Base-by-base conservation (phyloP, 2,888 invertebrate genomes). In the Shargacucullia verbasci region DNA sequence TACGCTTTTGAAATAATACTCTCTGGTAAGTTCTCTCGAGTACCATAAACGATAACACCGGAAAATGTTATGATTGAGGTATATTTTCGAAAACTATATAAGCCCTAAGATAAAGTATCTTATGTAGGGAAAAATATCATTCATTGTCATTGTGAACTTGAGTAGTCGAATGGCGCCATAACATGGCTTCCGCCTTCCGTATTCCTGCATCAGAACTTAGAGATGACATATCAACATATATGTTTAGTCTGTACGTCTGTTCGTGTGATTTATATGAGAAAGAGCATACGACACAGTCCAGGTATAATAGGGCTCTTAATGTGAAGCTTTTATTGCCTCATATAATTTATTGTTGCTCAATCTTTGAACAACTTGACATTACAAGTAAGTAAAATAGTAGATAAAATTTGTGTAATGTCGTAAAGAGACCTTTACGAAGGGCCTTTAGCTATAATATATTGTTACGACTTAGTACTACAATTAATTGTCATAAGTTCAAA, bases 361-460 rank as follows among this genome's bases (percentile, higher is more conserved):
- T 39, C 66, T 46, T 34, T 25, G 13, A 12, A 15, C 14, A 48
- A 38, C 41, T 46, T 46, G 50, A 41, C 41, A 49, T 53, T 50
- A 44, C 46, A 46, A 29, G 7, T 29, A 29, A 29, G 7, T 29
- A 6, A 29, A 29, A 29, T 7, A 9, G 29, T 9, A 29, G 29
- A 7, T 27, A 27, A 31, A 10, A 35, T 43, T 14, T 46, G 54
- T 38, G 43, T 45, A 38, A 64, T 53, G 65, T 45, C 45, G 53
- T 65, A 70, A 46, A 59, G 46, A 41, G 58, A 46, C 53, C 56
- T 44, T 66, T 57, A 50, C 56, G 64, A 62, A 62, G 57, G 65
- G 15, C 38, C 34, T 67, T 60, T 59, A 68, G 40, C 34, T 57
- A n/a, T 13, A 27, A 57, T 31, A 62, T 58, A 29, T 71, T 74